Base-by-base conservation (phyloP, 1,140 invertebrate species). In the Calephelis nemesis region DNA sequence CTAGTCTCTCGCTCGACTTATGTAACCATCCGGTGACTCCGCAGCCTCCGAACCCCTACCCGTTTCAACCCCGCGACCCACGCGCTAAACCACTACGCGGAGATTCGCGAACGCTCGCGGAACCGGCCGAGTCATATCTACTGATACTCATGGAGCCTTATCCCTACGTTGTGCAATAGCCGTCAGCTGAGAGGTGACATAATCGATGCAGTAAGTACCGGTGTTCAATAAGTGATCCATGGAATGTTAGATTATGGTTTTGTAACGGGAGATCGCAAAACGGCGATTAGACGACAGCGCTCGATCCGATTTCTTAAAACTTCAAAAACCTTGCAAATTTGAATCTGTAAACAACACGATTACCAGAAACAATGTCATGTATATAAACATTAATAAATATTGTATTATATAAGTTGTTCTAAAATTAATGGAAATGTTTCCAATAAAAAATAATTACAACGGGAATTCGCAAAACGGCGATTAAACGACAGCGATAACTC, bases 151-250 rank as follows among this genome's bases (percentile, higher is more conserved):
- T 67, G 67, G 69, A 45, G 70, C 68, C 71, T 69, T 69, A 70
- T 67, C 78, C 78, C 74, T 73, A 72, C 77, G 73, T 78, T 77
- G 81, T 90, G 83, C 81, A 81, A 79, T 82, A 76, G 80, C 74
- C 77, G 77, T 83, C 87, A 90, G 85, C 85, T 90, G 85, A 84
- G 83, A 87, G 78, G 83, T 88, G 85, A 91, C 79, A 90, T 87
- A 89, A 90, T 90, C 84, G 79, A 89, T 87, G 85, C 88, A 89
- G 87, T 84, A 87, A 87, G 81, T 86, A 89, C 82, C 84, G 79
- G 83, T 87, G 81, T 77, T 74, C 73, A 82, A 77, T 82, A 81
- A 85, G 81, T 71, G 73, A 75, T 77, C 73, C 70, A 75, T 77
- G 76, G 79, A 77, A 79, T 84, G 82, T 81, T 74, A 71, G 71